Conservation (phyloP, 2,797 vertebrate genomes). For the Falco concolor region DNA sequence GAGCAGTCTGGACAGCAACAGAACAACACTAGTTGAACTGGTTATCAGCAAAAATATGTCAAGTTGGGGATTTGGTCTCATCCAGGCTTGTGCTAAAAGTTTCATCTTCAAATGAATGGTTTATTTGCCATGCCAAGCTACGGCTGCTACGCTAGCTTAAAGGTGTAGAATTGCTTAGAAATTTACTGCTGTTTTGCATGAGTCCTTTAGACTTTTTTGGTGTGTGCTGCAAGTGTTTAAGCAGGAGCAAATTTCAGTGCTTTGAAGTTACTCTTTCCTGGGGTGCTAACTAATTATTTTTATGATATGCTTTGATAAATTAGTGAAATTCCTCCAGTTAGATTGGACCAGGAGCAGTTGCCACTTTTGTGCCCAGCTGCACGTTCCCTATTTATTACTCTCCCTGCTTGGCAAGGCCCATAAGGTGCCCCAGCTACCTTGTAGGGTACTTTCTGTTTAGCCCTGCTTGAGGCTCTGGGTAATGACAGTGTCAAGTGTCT, state of each 20-base stretch:
- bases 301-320: not conserved
- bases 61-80: not conserved
- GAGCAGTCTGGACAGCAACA: not conserved
- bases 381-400: not conserved
- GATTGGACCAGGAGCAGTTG: not conserved
- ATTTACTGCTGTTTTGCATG: not conserved
- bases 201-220: not conserved
- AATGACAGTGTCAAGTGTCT: not conserved
- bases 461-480: not conserved
- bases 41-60: not conserved
- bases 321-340: not conserved
- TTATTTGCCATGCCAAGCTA: not conserved
- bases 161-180: not conserved
- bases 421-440: too few species aligned
- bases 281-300: not conserved
- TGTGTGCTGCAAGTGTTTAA: not conserved
- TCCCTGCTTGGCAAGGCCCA: not conserved
- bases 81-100: not conserved
- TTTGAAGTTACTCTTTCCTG: not conserved
- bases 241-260: not conserved
- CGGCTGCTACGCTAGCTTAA: not conserved
- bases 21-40: not conserved
- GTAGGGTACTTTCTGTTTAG: not conserved
- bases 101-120: not conserved
- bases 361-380: not conserved